A percentile compares a stretch with the other conserved stretches of the same genome.
These are phyloP conservation scores for Enteromius thamalakanensis DNA, from an alignment of 2,797 vertebrate genomes.

Conservation along the genomic window DNA sequence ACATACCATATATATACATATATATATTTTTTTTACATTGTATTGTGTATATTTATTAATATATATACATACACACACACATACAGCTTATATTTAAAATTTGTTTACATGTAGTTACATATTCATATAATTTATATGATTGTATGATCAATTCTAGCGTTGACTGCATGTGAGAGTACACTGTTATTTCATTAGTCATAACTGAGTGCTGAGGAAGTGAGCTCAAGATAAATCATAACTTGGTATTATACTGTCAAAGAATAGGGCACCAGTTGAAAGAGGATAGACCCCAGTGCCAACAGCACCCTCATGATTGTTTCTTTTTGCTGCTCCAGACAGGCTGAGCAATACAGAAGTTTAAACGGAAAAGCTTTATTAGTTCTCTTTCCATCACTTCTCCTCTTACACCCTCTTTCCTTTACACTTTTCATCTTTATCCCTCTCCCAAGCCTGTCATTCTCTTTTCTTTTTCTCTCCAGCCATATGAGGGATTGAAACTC, in stretches of 20 bases:
- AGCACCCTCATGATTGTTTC: neutral
- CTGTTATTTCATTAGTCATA: neutral
- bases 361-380: conserved; percentile 34
- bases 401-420: neutral
- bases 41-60: too few species aligned
- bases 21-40: too few species aligned
- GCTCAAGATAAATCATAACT: conserved; percentile 14
- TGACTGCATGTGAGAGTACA: neutral
- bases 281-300: neutral
- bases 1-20: too few species aligned
- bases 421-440: conserved; percentile 20
- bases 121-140: too few species aligned
- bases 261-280: conserved; percentile 5
- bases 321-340: conserved; percentile 8
- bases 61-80: too few species aligned
- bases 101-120: too few species aligned
- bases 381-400: conserved; percentile 9
- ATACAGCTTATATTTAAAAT: too few species aligned
- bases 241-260: conserved; percentile 8
- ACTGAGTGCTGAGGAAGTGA: conserved; percentile 4
- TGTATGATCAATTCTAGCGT: neutral
- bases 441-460: conserved; percentile 17
- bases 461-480: conserved; percentile 70
- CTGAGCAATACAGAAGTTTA: neutral
- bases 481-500: conserved; percentile 91